A percentile compares a stretch with the other conserved stretches of the same genome.
Conservation (phyloP, 2,113 vertebrate genomes). For the Naja naja region DNA sequence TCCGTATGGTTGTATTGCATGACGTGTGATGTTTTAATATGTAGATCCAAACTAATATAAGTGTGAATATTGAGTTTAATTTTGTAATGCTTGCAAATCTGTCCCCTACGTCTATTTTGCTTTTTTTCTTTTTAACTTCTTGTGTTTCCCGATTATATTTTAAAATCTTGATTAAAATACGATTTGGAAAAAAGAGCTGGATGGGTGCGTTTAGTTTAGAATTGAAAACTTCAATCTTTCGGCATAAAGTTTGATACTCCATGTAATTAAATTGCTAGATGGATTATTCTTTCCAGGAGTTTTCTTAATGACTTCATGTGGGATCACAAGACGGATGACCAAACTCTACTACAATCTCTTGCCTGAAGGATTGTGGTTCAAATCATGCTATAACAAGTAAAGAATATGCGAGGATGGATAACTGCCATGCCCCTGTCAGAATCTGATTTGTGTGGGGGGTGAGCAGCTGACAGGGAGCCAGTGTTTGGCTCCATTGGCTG, state of each 20-base stretch:
- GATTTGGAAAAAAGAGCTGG: neutral
- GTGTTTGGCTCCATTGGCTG: too few species aligned
- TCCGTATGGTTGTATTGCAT: neutral
- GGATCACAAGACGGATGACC: neutral
- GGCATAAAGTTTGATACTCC: neutral
- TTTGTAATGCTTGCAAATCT: neutral
- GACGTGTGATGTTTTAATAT: neutral
- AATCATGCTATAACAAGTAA: neutral
- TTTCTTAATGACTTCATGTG: neutral
- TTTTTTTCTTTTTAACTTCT: neutral
- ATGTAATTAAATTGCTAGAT: neutral
- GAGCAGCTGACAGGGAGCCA: too few species aligned
- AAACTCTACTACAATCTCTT: neutral
- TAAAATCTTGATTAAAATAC: neutral
- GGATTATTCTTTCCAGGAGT: neutral
- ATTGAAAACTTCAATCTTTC: neutral
- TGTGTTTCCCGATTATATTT: neutral
- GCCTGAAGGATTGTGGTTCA: conserved; percentile 10
- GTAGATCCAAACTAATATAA: neutral
- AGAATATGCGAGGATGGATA: conserved; percentile 41
- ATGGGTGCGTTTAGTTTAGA: neutral
- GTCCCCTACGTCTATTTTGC: neutral
- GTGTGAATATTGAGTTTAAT: neutral
- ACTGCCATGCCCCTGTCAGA: too few species aligned
- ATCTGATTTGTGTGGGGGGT: too few species aligned